Conservation (phyloP, 2,888 invertebrate species). For the Hofmannophila pseudospretella region DNA sequence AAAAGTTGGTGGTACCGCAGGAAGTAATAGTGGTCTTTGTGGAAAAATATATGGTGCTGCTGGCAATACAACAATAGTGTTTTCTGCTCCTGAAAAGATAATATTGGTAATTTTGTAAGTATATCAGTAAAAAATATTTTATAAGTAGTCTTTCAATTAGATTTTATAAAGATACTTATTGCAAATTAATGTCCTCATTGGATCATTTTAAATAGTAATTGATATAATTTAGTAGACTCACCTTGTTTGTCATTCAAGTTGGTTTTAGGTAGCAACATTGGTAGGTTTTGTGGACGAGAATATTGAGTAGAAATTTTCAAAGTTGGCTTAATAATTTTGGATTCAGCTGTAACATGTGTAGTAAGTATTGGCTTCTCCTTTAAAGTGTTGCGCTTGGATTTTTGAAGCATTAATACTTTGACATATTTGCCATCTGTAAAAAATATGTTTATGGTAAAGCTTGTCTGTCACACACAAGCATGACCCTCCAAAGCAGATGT, state of each 20-base stretch:
- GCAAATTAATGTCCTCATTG: too few relatives aligned
- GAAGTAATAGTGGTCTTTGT: conserved; percentile 61
- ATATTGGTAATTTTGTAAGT: too few relatives aligned
- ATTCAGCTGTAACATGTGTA: conserved; percentile 18
- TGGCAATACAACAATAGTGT: conserved; percentile 61
- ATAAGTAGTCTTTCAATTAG: too few relatives aligned
- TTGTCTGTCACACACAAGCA: too few relatives aligned
- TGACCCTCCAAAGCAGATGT: too few relatives aligned
- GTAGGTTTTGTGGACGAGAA: conserved; percentile 34
- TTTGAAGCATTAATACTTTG: conserved; percentile 46
- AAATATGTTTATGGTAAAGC: conserved; percentile 7
- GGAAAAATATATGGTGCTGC: conserved; percentile 65
- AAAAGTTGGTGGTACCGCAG: conserved; percentile 58
- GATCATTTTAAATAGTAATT: too few relatives aligned
- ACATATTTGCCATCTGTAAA: conserved; percentile 48
- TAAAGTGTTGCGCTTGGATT: conserved; percentile 31
- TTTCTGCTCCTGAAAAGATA: conserved; percentile 53
- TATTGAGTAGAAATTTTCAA: conserved; percentile 16
- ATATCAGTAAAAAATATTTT: too few relatives aligned
- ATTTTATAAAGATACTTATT: too few relatives aligned
- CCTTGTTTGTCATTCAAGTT: conserved; percentile 46
- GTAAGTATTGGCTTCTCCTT: conserved; percentile 25
- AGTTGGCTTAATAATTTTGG: conserved; percentile 15
- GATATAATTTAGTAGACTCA: too few relatives aligned
- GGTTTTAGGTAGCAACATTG: conserved; percentile 47